Conservation (phyloP, 2,113 vertebrate genomes). For the Mohoua ochrocephala region DNA sequence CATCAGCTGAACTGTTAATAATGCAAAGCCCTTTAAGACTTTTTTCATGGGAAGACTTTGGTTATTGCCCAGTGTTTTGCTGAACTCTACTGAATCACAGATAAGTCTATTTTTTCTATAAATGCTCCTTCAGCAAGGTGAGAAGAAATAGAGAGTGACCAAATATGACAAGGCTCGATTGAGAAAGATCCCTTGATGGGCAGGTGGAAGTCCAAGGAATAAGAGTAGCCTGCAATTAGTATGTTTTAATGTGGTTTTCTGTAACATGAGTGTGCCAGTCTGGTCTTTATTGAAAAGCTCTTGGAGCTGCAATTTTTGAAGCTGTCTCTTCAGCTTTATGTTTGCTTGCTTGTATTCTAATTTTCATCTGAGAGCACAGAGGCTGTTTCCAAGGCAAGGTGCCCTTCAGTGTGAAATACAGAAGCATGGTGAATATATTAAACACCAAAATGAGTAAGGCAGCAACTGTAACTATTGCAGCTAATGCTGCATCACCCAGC, state of each 20-base stretch:
- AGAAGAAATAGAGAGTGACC: not conserved
- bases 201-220: not conserved
- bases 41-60: not conserved
- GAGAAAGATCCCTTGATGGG: not conserved
- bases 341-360: not conserved
- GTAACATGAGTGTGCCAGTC: not conserved
- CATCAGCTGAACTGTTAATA: not conserved
- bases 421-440: not conserved
- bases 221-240: not conserved
- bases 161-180: not conserved
- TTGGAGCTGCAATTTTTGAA: not conserved
- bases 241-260: not conserved
- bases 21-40: not conserved
- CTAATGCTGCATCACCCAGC: not conserved
- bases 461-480: not conserved
- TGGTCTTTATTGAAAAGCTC: not conserved
- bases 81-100: not conserved
- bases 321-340: not conserved
- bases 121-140: not conserved
- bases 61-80: not conserved
- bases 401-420: slow-evolving; percentile 39
- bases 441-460: not conserved
- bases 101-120: not conserved
- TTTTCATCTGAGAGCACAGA: not conserved
- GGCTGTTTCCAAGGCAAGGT: slow-evolving; percentile 21